Evolutionary conservation across 2,113 vertebrate genomes (phyloP).

Genomic region (Piaya cayana): DNA sequence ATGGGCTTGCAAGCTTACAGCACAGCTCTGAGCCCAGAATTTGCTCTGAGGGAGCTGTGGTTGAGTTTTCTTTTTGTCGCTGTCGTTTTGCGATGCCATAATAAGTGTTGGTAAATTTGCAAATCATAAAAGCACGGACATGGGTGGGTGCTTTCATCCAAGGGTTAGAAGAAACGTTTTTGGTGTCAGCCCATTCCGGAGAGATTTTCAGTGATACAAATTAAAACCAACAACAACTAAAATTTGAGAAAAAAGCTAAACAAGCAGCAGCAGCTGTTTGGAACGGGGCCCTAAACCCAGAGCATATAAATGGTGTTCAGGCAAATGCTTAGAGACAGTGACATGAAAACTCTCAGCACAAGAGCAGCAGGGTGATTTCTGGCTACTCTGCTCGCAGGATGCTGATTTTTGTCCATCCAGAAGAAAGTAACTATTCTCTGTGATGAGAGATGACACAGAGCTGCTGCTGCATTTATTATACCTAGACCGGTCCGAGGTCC

Average conservation of each 20-base stretch:
- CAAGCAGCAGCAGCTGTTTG: conserved; percentile 52
- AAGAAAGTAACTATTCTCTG: neutral
- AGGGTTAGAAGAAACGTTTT: neutral
- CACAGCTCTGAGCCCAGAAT: neutral
- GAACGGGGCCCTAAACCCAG: neutral
- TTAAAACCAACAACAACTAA: neutral
- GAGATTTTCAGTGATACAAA: conserved; percentile 18
- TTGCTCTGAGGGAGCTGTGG: conserved; percentile 1
- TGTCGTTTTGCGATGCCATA: conserved; percentile 30
- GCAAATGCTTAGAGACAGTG: neutral
- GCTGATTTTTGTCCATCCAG: neutral
- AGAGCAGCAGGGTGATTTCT: neutral
- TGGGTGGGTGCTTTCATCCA: neutral
- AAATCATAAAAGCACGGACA: neutral
- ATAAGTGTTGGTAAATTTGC: neutral
- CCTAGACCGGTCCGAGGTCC: neutral
- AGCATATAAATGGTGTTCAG: conserved; percentile 17
- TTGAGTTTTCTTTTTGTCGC: neutral
- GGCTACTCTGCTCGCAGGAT: neutral
- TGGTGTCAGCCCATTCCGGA: conserved; percentile 7
- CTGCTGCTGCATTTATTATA: neutral
- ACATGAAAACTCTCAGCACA: neutral
- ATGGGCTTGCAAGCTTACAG: neutral
- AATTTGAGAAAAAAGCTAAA: neutral
- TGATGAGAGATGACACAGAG: neutral